A percentile compares a stretch with the other conserved stretches of the same genome.
Conservation (phyloP, 2,797 vertebrate species). For the Pantherophis alleghaniensis region DNA sequence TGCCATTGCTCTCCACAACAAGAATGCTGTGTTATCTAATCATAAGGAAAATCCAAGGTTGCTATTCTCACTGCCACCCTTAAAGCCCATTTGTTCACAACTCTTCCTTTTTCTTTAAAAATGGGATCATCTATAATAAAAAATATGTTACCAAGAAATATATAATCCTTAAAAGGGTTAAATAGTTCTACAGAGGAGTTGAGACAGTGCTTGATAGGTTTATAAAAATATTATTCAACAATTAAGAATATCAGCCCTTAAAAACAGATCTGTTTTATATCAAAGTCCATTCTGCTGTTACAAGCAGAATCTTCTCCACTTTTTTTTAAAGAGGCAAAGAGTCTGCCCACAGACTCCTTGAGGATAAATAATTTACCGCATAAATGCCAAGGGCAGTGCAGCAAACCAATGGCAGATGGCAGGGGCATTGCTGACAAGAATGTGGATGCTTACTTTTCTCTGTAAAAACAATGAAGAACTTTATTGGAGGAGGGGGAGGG, state of each 20-base stretch:
- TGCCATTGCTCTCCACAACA: background rate
- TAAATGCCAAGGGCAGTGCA: conserved; percentile 62
- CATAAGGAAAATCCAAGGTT: background rate
- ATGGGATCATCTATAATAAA: background rate
- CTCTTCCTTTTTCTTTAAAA: conserved; percentile 28
- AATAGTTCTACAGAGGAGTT: background rate
- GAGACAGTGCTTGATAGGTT: conserved; percentile 9
- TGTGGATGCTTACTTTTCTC: conserved; percentile 46
- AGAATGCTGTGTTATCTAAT: accelerated
- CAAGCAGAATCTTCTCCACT: background rate
- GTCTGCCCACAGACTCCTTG: conserved; percentile 53
- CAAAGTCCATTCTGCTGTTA: conserved; percentile 36
- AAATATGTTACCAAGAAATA: background rate
- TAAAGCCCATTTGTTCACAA: conserved; percentile 22
- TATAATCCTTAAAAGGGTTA: background rate
- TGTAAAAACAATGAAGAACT: conserved; percentile 47
- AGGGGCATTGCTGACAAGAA: conserved; percentile 54
- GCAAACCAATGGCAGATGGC: conserved; percentile 49
- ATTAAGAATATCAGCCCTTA: conserved; percentile 16
- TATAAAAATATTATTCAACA: conserved; percentile 30
- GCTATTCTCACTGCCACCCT: background rate
- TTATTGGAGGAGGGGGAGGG: too few relatives aligned
- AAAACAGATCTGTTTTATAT: conserved; percentile 2
- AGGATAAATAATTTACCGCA: conserved; percentile 69
- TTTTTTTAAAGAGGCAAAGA: conserved; percentile 50